A percentile compares a stretch with the other conserved stretches of the same genome.
phyloP scores from a whole-genome alignment of 2,797 vertebrate species.

The Peromyscus melanophrys region DNA sequence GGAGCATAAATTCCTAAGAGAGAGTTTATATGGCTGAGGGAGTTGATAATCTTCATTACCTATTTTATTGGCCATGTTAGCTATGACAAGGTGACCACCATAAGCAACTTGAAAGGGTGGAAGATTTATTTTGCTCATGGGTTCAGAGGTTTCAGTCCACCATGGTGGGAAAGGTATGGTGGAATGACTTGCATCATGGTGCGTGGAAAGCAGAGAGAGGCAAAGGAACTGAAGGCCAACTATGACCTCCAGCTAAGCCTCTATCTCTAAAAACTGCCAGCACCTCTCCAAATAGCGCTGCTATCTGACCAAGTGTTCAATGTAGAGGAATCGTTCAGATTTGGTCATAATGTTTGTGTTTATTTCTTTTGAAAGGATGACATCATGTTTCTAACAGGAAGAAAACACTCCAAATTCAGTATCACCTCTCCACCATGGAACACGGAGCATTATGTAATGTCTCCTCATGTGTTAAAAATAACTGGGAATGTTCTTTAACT shows the following conservation, averaged over 20 bases:
- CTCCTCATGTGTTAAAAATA: neutral
- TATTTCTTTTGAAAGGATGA: neutral
- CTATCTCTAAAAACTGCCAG: neutral
- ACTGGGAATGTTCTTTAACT: neutral
- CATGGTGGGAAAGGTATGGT: neutral
- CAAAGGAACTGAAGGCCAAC: neutral
- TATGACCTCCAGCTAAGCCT: neutral
- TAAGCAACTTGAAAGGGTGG: too few species aligned
- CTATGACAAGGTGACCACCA: neutral
- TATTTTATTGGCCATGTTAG: neutral
- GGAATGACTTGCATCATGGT: neutral
- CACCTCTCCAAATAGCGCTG: neutral
- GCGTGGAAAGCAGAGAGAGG: neutral
- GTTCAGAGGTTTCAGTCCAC: neutral
- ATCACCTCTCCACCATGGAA: neutral
- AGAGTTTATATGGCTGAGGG: neutral
- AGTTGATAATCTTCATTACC: neutral
- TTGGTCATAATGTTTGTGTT: neutral
- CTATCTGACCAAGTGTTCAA: neutral
- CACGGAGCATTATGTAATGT: neutral
- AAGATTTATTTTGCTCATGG: neutral
- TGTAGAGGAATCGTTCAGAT: neutral
- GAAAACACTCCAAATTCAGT: neutral
- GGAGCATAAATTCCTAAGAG: neutral
- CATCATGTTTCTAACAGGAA: neutral